Conservation (phyloP, 37 sponge, comb jelly and placozoan genomes). For the Mnemiopsis leidyi region DNA sequence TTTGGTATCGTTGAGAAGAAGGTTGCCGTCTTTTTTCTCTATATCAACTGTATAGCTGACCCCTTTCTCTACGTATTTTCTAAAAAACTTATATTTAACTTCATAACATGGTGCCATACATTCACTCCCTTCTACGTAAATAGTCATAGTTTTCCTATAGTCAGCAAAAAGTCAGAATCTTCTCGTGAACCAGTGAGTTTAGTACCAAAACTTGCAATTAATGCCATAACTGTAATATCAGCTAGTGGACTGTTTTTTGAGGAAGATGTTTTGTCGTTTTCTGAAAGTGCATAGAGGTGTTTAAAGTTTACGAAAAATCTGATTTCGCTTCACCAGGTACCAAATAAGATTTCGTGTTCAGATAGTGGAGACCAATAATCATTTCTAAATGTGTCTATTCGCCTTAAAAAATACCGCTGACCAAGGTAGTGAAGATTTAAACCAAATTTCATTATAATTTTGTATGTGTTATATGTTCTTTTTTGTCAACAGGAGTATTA, state of each 20-base stretch:
- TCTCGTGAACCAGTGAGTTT: neutral
- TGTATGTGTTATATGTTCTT: too few species aligned
- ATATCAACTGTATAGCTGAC: constrained; percentile 26
- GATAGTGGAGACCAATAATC: too few species aligned
- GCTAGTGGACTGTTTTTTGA: neutral
- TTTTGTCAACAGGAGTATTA: too few species aligned
- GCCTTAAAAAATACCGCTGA: too few species aligned
- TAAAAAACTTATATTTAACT: neutral
- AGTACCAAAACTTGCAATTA: neutral
- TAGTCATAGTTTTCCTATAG: neutral
- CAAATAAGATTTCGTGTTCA: too few species aligned
- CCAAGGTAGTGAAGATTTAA: too few species aligned
- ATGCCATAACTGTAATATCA: neutral
- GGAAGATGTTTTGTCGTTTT: too few species aligned
- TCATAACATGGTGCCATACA: neutral
- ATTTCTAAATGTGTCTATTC: too few species aligned
- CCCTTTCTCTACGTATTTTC: constrained; percentile 21
- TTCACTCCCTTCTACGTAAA: neutral
- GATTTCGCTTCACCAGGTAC: too few species aligned
- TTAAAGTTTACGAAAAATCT: too few species aligned
- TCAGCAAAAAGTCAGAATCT: neutral
- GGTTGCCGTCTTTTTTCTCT: neutral
- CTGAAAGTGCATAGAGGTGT: too few species aligned
- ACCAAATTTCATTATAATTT: too few species aligned
- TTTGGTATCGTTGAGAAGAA: neutral